Base-by-base conservation (phyloP, 2,888 invertebrate species). In the Ptychoptera albimana region DNA sequence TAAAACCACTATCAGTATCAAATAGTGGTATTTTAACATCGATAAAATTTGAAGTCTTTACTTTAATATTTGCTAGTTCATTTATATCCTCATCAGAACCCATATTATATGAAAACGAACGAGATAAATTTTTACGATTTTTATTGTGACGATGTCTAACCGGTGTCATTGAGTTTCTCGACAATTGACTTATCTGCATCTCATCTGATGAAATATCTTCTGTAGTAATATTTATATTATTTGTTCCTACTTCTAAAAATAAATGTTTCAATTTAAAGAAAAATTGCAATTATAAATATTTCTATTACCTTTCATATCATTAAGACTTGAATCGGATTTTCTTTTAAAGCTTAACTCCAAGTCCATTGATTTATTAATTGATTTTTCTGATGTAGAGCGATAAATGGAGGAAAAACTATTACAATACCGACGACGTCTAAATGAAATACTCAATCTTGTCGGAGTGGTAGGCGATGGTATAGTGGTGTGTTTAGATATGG, bases 121-220 rank as follows among this genome's bases (percentile, higher is more conserved):
- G 59, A n/a, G 65, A 64, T 2, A 64, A 50, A 52, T 64, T 64
- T 52, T 63, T 64, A 8, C 64, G 59, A 51, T 58, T 61, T 11
- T 58, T 57, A 41, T 40, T 42, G 15, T 23, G 23, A 10, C 56
- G 55, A 32, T 58, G 59, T 9, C 58, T 50, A 6, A 59, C 55
- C 8, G 65, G 64, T 0, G 65, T 64, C 41, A 60, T 60, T 12
- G 49, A 42, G 43, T 48, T 46, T 36, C 47, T 49, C 2, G 57
- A 58, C n/a, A 59, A 14, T 44, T 57, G 56, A 39, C 57, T 59
- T 1, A 58, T 44, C 45, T 60, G 63, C 60, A 64, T 60, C 9
- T 48, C 53, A 34, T 58, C 58, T 3, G 43, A 45, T 32, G 9
- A 34, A 4, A 15, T 32, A 14, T 40, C 32, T 10, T 13, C 34